phyloP scores from a whole-genome alignment of 2,888 invertebrate species.

The Drosophila yooni region DNA sequence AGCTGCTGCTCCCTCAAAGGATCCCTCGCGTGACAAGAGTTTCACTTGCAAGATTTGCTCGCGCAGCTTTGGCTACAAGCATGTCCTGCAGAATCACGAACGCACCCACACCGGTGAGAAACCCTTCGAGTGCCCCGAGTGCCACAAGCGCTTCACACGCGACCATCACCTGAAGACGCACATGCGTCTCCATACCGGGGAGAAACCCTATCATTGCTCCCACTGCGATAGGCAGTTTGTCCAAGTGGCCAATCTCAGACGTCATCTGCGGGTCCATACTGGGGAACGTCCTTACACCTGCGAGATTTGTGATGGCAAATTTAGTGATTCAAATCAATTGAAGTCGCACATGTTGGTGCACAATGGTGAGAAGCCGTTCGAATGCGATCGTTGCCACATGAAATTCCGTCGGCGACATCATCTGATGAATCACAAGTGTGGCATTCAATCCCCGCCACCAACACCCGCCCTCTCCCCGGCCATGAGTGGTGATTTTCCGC shows the following conservation, averaged over 20 bases:
- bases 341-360: conserved; percentile 96
- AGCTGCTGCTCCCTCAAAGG: conserved; percentile 74
- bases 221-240: conserved; percentile 97
- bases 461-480: conserved; percentile 83
- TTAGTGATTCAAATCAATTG: conserved; percentile 96
- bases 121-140: conserved; percentile 96
- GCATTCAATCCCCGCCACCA: conserved; percentile 84
- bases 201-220: conserved; percentile 96
- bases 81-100: conserved; percentile 97
- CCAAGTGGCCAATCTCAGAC: conserved; percentile 95
- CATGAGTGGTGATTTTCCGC: conserved; percentile 81
- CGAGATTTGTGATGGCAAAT: conserved; percentile 93
- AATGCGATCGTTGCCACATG: conserved; percentile 91
- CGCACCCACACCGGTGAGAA: conserved; percentile 98
- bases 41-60: conserved; percentile 95
- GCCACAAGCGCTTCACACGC: conserved; percentile 95
- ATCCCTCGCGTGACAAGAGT: conserved; percentile 90
- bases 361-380: conserved; percentile 95
- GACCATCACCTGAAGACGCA: conserved; percentile 97
- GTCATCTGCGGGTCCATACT: conserved; percentile 95
- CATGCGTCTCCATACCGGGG: conserved; percentile 96
- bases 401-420: conserved; percentile 94
- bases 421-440: conserved; percentile 93
- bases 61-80: conserved; percentile 96
- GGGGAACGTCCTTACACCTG: conserved; percentile 96